Evolutionary conservation across 2,888 invertebrate genomes (phyloP), one percentile per base, ranked within the genome.

Genomic region (Drosophila neonasuta): DNA sequence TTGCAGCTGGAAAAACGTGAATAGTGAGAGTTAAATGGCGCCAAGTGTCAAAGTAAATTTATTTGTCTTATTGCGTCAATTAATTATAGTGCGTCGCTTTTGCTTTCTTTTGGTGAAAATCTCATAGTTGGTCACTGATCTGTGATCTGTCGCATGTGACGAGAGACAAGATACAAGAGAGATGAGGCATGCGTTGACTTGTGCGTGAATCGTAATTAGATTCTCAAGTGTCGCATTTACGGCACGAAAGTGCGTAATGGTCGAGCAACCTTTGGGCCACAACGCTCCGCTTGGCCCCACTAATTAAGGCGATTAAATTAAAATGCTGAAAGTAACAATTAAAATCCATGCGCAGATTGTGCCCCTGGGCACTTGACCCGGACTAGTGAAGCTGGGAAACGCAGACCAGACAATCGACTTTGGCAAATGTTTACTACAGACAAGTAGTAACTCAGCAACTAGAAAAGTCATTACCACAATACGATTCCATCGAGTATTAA

Each of bases 161-260:
- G 32, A 32, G 32, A 32, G 32, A 10, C 32, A 5, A 36, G 2
- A 36, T 11, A 11, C 36, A 5, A 36, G 36, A 36, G 11, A n/a
- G n/a, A 8, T 13, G 41, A 29, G 29, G n/a, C 7, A 41, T 41
- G 52, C 11, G 41, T 41, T 29, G 30, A 34, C 11, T 24, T 59
- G 57, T 46, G 68, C 44, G 42, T 57, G 60, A 17, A 57, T 52
- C 44, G 59, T 74, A 79, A 82, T 82, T 87, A 77, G 77, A 77
- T 80, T 85, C 87, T 82, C 66, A 67, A 74, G 66, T 77, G 85
- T 85, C 83, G 71, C 76, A 50, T 74, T 83, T 68, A 74, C 69
- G 56, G 54, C 39, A 59, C 63, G 71, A 75, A 68, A 85, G 86
- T 80, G 86, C 78, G 80, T 70, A 81, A 69, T 83, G 84, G 81